Base-by-base conservation (phyloP, 1,140 invertebrate genomes). In the Pygmarrhopalites habei region DNA sequence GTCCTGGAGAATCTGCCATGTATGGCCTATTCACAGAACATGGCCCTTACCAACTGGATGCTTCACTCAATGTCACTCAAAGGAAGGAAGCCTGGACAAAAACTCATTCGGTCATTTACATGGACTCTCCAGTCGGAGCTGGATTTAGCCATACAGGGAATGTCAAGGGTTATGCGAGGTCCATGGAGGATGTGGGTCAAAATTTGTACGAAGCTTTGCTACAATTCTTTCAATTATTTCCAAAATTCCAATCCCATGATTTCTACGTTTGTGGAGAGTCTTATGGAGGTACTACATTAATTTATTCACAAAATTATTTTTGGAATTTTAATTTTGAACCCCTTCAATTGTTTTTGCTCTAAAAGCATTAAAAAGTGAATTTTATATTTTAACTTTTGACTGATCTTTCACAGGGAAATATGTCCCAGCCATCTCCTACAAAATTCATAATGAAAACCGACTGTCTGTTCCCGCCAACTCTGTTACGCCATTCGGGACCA, bases 1-100 rank as follows among this genome's bases (percentile, higher is more conserved):
- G 81, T 12, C 81, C 80, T 21, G 80, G 80, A 7, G 75, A 75
- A 4, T 75, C 79, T 1, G 80, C 79, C 1, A 57, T 81, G 32
- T 80, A 80, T 72, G 80, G 79, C 2, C 68, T 82, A 15, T 82
- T 82, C 72, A 72, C 74, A 10, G 79, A 81, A 70, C 72, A 80
- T 67, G 80, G 81, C 4, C 80, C 80, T 1, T 75, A 77, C 47
- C 23, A 58, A 29, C 71, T 81, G 17, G 71, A 76, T 52, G 61
- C 73, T 43, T 60, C 78, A 44, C 58, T 70, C 41, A 73, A 76
- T 28, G 70, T 77, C 1, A 21, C 67, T 52, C 72, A 65, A 66
- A 67, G 76, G 58, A 59, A 69, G 21, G 71, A 70, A 39, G 72
- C 78, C 2, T 82, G 80, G 80, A 76, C 76, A 43, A 68, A 69